Base-by-base conservation (phyloP, 2,797 vertebrate genomes). In the Lacerta agilis region DNA sequence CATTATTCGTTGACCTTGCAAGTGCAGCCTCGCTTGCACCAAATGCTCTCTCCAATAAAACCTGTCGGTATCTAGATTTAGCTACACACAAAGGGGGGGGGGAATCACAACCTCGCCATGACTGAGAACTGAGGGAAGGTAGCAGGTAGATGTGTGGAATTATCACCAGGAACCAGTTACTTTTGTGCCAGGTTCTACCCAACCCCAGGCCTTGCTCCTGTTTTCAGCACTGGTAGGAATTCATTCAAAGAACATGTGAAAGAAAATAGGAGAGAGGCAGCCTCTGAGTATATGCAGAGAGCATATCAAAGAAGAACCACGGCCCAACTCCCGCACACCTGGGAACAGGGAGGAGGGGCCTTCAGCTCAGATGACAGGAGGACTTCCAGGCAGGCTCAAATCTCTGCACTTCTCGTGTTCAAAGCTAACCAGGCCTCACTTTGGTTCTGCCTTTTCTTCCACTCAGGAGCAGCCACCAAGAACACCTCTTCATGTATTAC, bases 1-100 rank as follows among this genome's bases (percentile, higher is more conserved):
- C 88, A 86, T 87, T 85, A 77, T 88, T 85, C 11, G 41, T n/a
- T 83, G 72, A 88, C 64, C 82, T 82, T 72, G 76, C 10, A 15
- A 71, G 5, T 73, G 13, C 5, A 38, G 38, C 29, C 58, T 85
- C 41, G 6, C 43, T 66, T 77, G 71, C 45, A 76, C 88, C 61
- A 85, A 43, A 76, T 1, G 10, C 71, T 69, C 66, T 43, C 45
- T 20, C 66, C 61, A 78, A 87, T 85, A 77, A 89, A 86, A 55
- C 38, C 41, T 77, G 88, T 61, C 38, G 36, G 71, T 36, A 33
- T 90, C 79, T 85, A 23, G 82, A 81, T 87, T 87, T 78, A 90
- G 36, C 61, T 45, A n/a, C 45, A 38, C 61, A 64, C 61, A 38
- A 73, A 73, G 36, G 38, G 38, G 38, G 38, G 29, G 18, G n/a